Base-by-base conservation (phyloP, 2,888 invertebrate species). In the Melieria picta region DNA sequence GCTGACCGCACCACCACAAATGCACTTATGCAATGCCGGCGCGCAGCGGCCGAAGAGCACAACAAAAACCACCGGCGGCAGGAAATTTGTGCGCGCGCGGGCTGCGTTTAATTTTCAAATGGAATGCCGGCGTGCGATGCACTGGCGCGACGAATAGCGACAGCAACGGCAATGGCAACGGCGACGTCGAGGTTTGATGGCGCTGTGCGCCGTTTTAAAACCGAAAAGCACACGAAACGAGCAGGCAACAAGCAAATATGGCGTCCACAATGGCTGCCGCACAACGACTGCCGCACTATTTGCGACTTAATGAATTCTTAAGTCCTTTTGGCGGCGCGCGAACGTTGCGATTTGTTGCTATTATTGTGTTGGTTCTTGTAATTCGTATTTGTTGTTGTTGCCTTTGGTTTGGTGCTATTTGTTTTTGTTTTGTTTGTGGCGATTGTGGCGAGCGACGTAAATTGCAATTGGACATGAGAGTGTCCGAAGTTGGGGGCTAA, bases 241-340 rank as follows among this genome's bases (percentile, higher is more conserved):
- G 63, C 72, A 71, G 60, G 43, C 42, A 69, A 65, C 56, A 71
- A 52, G 61, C n/a, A 65, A 65, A 13, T 48, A 30, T 72, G 62
- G 66, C 72, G 68, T 65, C 67, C 64, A 75, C 79, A 77, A 76
- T 81, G 77, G 77, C 81, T 78, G 81, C 74, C 82, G 77, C 76
- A 69, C 72, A 74, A 76, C 78, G 80, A 82, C 82, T 82, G 83
- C 74, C 72, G 73, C 70, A 71, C 72, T 76, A 74, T 76, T 78
- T 74, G 77, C 78, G 61, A 75, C 77, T 76, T 77, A 76, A 71
- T 71, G 68, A 75, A 79, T 77, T 75, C 75, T 76, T 74, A 75
- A 73, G 77, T 65, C 64, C 11, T 60, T 66, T 63, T 65, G 73
- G 58, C 48, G 43, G 50, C 46, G 5, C 58, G 58, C 58, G 43